Percentiles rank a stretch among this genome's conserved stretches.
phyloP scores from a whole-genome alignment of 2,797 vertebrate species.

The Diplodus sargus region DNA sequence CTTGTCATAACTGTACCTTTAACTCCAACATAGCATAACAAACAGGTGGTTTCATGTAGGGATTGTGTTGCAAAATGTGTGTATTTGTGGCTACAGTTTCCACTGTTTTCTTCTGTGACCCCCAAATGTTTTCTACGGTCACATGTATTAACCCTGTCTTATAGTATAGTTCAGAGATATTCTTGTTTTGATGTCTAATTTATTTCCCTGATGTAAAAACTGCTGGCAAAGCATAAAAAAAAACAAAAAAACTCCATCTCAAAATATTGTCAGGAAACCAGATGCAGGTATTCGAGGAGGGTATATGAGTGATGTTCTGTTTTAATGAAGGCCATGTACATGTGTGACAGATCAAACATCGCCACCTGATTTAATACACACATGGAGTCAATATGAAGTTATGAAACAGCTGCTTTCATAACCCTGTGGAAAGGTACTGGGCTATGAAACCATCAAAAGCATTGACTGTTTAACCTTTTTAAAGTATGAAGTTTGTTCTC shows the following conservation, averaged over 20 bases:
- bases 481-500: not conserved
- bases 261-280: conserved; percentile 3
- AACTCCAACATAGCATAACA: conserved; percentile 14
- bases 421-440: not conserved
- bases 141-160: conserved; percentile 5
- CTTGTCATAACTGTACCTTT: conserved; percentile 24
- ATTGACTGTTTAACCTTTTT: not conserved
- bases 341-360: conserved; percentile 3
- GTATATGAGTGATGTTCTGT: conserved; percentile 10
- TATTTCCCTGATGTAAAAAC: conserved; percentile 7
- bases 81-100: conserved; percentile 21
- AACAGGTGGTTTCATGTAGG: conserved; percentile 43
- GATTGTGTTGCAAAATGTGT: conserved; percentile 46
- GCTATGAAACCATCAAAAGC: conserved; percentile 18
- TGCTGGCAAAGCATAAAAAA: not conserved
- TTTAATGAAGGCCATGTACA: conserved; percentile 20
- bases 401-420: conserved; percentile 16
- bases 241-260: not conserved
- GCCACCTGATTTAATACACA: conserved; percentile 6
- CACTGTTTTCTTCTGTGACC: conserved; percentile 14
- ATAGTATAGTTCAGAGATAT: not conserved
- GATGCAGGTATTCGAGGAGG: not conserved
- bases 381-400: conserved; percentile 3
- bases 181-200: not conserved
- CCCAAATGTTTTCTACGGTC: conserved; percentile 17